Conservation (phyloP, 1,140 invertebrate genomes). For the Pseudomyrmex flavicornis region DNA sequence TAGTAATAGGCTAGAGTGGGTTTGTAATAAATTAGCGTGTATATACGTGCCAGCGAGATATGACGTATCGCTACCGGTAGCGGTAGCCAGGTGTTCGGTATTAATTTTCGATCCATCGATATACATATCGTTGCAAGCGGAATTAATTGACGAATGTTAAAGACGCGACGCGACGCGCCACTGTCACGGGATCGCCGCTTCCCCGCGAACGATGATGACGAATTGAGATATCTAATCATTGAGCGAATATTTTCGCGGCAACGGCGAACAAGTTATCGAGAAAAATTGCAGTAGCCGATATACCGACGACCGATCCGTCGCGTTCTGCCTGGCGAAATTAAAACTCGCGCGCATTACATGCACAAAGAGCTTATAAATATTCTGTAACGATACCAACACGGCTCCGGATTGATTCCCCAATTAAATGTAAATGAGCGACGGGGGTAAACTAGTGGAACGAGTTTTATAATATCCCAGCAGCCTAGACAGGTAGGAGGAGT, state of each 20-base stretch:
- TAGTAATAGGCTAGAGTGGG: slow-evolving; percentile 51
- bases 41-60: slow-evolving; percentile 42
- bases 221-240: not conserved
- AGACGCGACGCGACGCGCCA: slow-evolving; percentile 49
- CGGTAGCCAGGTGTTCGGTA: slow-evolving; percentile 32
- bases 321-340: slow-evolving; percentile 60
- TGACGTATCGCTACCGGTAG: slow-evolving; percentile 43
- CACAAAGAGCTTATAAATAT: slow-evolving; percentile 73
- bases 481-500: slow-evolving; percentile 32
- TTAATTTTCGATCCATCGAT: slow-evolving; percentile 55
- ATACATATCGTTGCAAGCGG: slow-evolving; percentile 56
- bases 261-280: slow-evolving; percentile 48
- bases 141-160: slow-evolving; percentile 64
- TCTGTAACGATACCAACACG: slow-evolving; percentile 70
- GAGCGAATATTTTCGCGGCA: not conserved
- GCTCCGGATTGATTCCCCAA: slow-evolving; percentile 73
- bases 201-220: not conserved
- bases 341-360: slow-evolving; percentile 60
- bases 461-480: slow-evolving; percentile 67
- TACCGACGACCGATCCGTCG: not conserved
- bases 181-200: not conserved
- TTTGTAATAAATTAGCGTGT: slow-evolving; percentile 55
- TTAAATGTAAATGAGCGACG: slow-evolving; percentile 74
- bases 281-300: slow-evolving; percentile 46
- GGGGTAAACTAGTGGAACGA: slow-evolving; percentile 50